phyloP scores from a whole-genome alignment of 2,888 invertebrate species.

The Acronicta psi region DNA sequence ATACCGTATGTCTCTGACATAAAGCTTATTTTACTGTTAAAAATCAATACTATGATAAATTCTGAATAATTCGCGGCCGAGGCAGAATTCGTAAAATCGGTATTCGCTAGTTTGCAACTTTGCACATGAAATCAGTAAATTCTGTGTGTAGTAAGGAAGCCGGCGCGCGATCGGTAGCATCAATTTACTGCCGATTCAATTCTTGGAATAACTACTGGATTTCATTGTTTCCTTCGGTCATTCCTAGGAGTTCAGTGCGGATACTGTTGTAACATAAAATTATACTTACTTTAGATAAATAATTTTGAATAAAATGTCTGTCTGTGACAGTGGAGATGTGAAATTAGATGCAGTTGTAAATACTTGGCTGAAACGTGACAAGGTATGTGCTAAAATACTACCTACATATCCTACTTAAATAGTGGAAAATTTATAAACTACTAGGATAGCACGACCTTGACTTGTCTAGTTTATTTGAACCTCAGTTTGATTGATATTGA shows the following conservation, averaged over 20 bases:
- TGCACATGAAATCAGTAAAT: slow-evolving; percentile 28
- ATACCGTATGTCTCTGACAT: rapidly evolving
- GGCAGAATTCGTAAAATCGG: slow-evolving; percentile 30
- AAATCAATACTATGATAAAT: background rate
- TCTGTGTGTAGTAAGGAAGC: slow-evolving; percentile 22
- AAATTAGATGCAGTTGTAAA: slow-evolving; percentile 91
- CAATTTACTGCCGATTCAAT: slow-evolving; percentile 1
- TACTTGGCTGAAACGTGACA: slow-evolving; percentile 93
- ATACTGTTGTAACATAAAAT: background rate
- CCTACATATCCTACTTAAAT: background rate
- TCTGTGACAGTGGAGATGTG: slow-evolving; percentile 83
- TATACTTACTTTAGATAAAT: background rate
- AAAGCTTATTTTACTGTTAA: slow-evolving; percentile 14
- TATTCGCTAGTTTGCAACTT: slow-evolving; percentile 8
- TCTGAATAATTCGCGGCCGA: slow-evolving; percentile 31
- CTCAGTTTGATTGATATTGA: slow-evolving; percentile 14
- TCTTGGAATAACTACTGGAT: slow-evolving; percentile 8
- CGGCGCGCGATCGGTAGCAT: slow-evolving; percentile 7
- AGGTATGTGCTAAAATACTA: slow-evolving; percentile 78
- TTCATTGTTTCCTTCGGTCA: background rate
- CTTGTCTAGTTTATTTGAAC: slow-evolving; percentile 10
- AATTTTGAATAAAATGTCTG: slow-evolving; percentile 59
- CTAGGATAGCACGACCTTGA: slow-evolving; percentile 9
- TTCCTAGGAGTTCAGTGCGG: slow-evolving; percentile 9
- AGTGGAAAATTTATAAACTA: background rate